These are phyloP conservation scores for Rhamnusium bicolor DNA, from an alignment of 2,888 invertebrate genomes.

Conservation along the genomic window DNA sequence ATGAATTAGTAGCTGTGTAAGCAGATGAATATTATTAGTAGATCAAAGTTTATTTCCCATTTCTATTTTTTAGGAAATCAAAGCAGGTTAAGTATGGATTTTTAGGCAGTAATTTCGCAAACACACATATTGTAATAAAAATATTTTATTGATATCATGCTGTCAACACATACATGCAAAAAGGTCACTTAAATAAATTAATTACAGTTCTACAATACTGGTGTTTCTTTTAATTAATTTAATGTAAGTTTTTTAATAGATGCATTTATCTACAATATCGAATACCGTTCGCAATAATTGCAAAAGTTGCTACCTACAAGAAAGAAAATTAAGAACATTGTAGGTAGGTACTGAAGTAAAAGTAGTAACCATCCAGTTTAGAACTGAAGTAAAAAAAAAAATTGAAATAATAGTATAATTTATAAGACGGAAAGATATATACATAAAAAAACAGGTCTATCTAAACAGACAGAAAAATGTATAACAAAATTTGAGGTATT, in stretches of 20 bases:
- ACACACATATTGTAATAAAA: constrained; percentile 38
- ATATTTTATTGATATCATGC: constrained; percentile 48
- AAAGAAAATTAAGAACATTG: background rate
- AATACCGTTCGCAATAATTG: no score
- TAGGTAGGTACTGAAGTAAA: background rate
- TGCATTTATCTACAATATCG: no score
- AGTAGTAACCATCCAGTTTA: background rate
- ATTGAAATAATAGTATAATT: background rate
- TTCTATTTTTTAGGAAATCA: constrained; percentile 18
- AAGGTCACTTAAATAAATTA: constrained; percentile 31
- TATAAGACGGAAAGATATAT: background rate
- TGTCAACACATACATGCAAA: constrained; percentile 38
- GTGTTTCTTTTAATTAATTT: constrained; percentile 15
- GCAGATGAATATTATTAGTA: constrained; percentile 9
- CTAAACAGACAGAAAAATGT: background rate
- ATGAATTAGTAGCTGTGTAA: background rate
- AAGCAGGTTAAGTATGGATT: constrained; percentile 27
- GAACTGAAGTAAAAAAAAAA: constrained; percentile 7
- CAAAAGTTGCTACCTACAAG: background rate
- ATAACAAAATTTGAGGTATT: background rate
- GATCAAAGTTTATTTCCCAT: constrained; percentile 15
- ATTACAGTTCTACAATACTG: constrained; percentile 25
- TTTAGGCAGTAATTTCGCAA: constrained; percentile 38
- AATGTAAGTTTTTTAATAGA: no score
- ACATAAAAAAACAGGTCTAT: constrained; percentile 16